Percentiles rank a stretch among this genome's conserved stretches.
Evolutionary conservation across 2,113 vertebrate species (phyloP).

Genomic region (Tor tambroides): DNA sequence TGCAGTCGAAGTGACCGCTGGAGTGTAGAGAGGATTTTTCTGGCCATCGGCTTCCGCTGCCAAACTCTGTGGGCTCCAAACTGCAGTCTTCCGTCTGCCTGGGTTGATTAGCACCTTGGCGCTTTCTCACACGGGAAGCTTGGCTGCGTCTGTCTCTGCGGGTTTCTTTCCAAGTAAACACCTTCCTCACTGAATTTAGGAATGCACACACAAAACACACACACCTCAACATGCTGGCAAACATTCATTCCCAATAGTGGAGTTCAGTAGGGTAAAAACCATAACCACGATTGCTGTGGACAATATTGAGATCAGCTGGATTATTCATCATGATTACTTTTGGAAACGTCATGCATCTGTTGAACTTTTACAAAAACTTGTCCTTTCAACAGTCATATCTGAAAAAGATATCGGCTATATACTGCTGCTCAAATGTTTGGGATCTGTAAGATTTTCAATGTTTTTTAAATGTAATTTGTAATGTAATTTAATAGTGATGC

Average conservation of each 20-base stretch:
- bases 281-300: too few species aligned
- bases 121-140: constrained; percentile 46
- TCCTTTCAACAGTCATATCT: too few species aligned
- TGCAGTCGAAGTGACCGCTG: constrained; percentile 21
- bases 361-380: too few species aligned
- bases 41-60: constrained; percentile 25
- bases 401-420: too few species aligned
- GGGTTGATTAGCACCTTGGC: constrained; percentile 55
- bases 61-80: constrained; percentile 44
- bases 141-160: constrained; percentile 43
- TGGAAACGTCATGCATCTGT: too few species aligned
- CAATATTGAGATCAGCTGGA: too few species aligned
- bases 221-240: neutral
- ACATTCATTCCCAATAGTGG: neutral
- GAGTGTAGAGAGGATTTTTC: constrained; percentile 25
- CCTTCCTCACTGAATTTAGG: constrained; percentile 1
- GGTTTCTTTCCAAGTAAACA: constrained; percentile 36
- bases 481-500: too few species aligned
- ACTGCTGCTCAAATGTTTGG: too few species aligned
- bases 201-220: neutral
- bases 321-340: too few species aligned
- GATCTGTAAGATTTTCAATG: too few species aligned
- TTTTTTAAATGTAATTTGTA: too few species aligned
- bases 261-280: neutral
- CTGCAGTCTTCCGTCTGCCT: constrained; percentile 45